phyloP scores from a whole-genome alignment of 2,113 vertebrate species.

The Corythaeola cristata region DNA sequence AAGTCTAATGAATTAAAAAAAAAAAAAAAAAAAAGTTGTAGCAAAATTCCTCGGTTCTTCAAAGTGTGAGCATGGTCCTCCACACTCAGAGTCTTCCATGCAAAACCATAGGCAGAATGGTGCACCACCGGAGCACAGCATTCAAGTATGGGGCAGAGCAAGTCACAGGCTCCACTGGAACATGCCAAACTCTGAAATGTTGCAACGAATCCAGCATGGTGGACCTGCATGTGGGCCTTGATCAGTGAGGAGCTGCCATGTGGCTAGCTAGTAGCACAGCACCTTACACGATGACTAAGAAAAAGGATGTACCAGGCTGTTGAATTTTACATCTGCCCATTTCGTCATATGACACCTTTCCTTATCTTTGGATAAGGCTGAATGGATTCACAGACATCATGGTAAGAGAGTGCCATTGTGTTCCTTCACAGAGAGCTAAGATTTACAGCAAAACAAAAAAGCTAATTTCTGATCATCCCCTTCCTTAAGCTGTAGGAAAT shows the following conservation, averaged over 20 bases:
- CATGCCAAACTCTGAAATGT: background rate
- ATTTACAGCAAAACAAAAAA: background rate
- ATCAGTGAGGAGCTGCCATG: background rate
- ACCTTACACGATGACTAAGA: background rate
- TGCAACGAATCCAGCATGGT: background rate
- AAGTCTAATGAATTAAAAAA: background rate
- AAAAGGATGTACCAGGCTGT: background rate
- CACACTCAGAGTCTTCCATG: background rate
- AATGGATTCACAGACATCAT: background rate
- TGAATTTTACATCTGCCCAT: background rate
- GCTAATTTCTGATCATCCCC: background rate
- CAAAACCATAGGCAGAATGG: background rate
- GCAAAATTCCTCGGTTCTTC: background rate
- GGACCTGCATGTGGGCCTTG: background rate
- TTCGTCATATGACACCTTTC: background rate
- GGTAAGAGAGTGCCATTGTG: background rate
- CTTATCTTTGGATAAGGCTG: background rate
- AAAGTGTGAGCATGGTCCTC: background rate
- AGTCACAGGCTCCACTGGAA: background rate
- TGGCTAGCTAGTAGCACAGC: background rate
- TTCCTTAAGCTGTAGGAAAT: background rate
- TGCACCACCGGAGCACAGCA: background rate
- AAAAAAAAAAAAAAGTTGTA: no score
- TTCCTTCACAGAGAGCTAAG: background rate
- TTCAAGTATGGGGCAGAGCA: background rate